Conservation (phyloP, 2,797 vertebrate species). For the Falco naumanni region DNA sequence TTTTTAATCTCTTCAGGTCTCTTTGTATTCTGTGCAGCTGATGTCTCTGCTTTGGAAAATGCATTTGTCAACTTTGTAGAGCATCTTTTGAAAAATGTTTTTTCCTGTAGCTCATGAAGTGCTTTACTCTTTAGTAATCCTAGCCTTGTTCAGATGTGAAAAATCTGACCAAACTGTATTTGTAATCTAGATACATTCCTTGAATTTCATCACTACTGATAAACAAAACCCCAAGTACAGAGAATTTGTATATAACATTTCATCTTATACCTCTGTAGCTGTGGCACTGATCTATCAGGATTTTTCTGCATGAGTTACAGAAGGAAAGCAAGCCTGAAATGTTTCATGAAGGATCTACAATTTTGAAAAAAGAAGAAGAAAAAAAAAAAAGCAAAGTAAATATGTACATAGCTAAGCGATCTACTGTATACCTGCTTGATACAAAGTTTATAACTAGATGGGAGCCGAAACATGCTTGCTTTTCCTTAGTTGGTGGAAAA, state of each 20-base stretch:
- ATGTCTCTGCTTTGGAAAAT: background rate
- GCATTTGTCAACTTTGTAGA: background rate
- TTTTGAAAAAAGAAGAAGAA: background rate
- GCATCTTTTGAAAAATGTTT: background rate
- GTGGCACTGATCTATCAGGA: background rate
- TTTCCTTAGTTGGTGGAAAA: background rate
- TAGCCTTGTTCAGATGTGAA: background rate
- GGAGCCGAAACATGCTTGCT: background rate
- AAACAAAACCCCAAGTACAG: background rate
- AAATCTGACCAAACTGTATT: background rate
- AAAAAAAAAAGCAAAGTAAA: background rate
- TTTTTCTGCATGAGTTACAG: background rate
- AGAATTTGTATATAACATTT: background rate
- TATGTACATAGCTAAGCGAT: background rate
- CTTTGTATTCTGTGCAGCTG: background rate
- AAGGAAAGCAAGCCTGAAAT: background rate
- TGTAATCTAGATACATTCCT: background rate
- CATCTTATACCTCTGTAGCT: background rate
- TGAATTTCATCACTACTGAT: background rate
- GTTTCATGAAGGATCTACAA: background rate
- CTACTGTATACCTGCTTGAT: fast-evolving
- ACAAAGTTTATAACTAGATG: background rate
- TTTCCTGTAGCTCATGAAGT: background rate
- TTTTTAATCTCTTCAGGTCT: background rate
- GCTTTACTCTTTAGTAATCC: background rate